phyloP scores from a whole-genome alignment of 2,797 vertebrate genomes.

The Tenualosa thibaudeaui region DNA sequence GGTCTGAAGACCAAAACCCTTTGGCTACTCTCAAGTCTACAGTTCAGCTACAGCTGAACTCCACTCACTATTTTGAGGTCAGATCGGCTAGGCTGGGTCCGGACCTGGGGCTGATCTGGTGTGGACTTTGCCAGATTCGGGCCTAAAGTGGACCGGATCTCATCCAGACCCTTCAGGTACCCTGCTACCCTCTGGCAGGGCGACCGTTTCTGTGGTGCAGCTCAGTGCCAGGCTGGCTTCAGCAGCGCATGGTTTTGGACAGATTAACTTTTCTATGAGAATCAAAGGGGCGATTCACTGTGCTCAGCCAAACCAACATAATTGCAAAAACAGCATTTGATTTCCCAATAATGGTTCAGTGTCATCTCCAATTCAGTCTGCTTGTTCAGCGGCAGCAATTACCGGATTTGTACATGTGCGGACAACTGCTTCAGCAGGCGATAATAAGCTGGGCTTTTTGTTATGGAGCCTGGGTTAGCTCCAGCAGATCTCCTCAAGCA shows the following conservation, averaged over 20 bases:
- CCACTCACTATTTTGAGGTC: no score
- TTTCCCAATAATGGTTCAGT: slow-evolving; percentile 71
- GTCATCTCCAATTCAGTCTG: slow-evolving; percentile 72
- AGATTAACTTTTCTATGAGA: slow-evolving; percentile 51
- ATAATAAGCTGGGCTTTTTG: slow-evolving; percentile 78
- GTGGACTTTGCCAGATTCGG: no score
- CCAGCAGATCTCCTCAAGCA: slow-evolving; percentile 63
- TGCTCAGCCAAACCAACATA: slow-evolving; percentile 64
- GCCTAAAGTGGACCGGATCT: background rate
- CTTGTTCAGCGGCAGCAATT: slow-evolving; percentile 70
- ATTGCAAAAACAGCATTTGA: slow-evolving; percentile 73
- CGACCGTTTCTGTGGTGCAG: background rate
- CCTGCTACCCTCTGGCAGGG: background rate
- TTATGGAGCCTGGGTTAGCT: slow-evolving; percentile 73
- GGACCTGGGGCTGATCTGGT: no score
- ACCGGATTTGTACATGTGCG: slow-evolving; percentile 70
- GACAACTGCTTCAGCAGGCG: slow-evolving; percentile 70
- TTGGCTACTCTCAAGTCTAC: no score
- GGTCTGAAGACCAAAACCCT: no score
- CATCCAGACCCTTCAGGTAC: background rate
- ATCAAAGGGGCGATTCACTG: slow-evolving; percentile 53
- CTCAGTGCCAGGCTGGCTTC: background rate
- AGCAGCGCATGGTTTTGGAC: slow-evolving; percentile 35
- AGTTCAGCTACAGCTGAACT: no score
- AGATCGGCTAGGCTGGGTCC: no score